Percentiles rank a stretch among this genome's conserved stretches.
phyloP scores from a whole-genome alignment of 35 echinoderm and acorn worm species.

The Strongylocentrotus purpuratus region DNA sequence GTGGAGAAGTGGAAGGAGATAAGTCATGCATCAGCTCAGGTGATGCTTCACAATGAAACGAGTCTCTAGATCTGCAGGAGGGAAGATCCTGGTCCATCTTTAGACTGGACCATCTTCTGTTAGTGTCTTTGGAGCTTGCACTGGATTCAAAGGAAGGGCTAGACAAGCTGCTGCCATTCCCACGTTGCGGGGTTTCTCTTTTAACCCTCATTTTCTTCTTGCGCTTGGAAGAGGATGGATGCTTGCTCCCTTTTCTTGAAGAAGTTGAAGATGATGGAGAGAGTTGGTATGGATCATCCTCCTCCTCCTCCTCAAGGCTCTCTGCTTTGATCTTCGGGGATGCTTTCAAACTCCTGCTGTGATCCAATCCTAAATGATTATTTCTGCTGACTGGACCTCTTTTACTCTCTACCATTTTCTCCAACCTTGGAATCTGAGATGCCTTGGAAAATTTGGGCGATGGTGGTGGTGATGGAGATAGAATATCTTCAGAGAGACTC shows the following conservation, averaged over 20 bases:
- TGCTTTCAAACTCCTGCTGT: background rate
- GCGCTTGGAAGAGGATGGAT: background rate
- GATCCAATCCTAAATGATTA: background rate
- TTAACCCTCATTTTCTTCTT: background rate
- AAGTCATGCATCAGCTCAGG: background rate
- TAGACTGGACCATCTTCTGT: background rate
- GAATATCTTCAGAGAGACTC: background rate
- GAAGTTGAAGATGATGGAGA: background rate
- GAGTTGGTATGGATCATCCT: background rate
- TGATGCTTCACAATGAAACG: background rate
- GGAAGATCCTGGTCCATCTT: background rate
- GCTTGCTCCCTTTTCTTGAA: background rate
- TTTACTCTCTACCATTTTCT: background rate
- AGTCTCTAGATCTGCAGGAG: background rate
- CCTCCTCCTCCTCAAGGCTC: background rate
- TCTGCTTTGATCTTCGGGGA: background rate
- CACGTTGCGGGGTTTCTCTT: background rate
- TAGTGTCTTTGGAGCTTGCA: background rate
- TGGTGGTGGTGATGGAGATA: slow-evolving; percentile 52
- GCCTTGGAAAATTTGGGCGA: slow-evolving; percentile 33
- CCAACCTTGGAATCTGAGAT: background rate
- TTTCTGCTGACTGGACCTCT: background rate
- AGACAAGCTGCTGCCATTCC: background rate
- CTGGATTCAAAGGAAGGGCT: background rate
- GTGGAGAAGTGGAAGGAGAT: background rate